Base-by-base conservation (phyloP, 2,113 vertebrate species). In the Perca fluviatilis region DNA sequence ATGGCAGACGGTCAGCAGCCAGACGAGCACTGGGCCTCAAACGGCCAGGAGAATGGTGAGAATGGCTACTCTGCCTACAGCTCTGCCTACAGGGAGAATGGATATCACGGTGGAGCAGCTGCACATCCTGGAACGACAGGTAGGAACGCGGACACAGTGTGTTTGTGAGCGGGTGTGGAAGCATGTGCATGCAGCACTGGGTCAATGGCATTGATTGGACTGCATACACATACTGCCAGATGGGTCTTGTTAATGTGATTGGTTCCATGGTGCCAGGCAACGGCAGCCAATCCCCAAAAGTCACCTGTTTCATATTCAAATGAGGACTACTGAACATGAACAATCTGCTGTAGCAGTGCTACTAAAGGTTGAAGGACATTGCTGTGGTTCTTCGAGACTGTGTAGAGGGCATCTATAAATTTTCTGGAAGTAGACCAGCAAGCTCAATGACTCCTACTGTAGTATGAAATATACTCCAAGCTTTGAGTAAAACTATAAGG, bases 1-100 rank as follows among this genome's bases (percentile, higher is more conserved):
- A 95, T 95, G 94, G 93, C 93, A 94, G 94, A 95, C 82, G 86
- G 90, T 89, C 91, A 67, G 78, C 92, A 94, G 86, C 87, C 93
- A 65, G 88, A 91, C 5, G 91, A 93, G 57, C 93, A 85, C 92
- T 93, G 91, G 92, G 33, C 91, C 79, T 73, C 92, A 21, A 93
- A 94, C 21, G 92, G 93, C 80, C 91, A 89, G 47, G 89, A 95
- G 78, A 89, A 94, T 15, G 88, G 91, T 33, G 86, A 95, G 80
- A 95, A 95, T 10, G 93, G 92, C 70, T 92, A 88, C 90, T 91
- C 93, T 10, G 73, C 91, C 88, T 91, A 94, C 81, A 79, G 91
- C 86, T 77, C 89, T 0, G 64, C 73, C 50, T 90, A 93, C 84
- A 83, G 84, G 77, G 90, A 94, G 90, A 95, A 95, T 2, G 94